These are phyloP conservation scores for Macrocentrus cingulum DNA, from an alignment of 1,140 invertebrate genomes.

Conservation along the genomic window DNA sequence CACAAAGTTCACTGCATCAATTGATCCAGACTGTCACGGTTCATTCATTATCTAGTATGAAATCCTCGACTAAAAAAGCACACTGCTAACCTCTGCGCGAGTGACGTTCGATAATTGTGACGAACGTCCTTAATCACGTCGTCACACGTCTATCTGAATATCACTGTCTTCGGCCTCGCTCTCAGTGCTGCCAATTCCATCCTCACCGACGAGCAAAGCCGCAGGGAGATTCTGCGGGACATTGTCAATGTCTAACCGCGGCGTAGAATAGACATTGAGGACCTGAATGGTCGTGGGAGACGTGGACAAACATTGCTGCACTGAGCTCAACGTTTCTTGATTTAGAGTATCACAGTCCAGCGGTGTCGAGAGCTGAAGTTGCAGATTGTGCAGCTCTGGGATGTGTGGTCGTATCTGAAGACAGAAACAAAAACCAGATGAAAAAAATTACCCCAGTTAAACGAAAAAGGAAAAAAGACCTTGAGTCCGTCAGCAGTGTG, in stretches of 20 bases:
- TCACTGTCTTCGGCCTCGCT: slow-evolving; percentile 58
- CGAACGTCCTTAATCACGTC: slow-evolving; percentile 37
- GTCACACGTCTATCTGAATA: slow-evolving; percentile 59
- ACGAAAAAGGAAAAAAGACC: slow-evolving; percentile 49
- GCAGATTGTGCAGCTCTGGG: slow-evolving; percentile 62
- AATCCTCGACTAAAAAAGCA: too few relatives aligned
- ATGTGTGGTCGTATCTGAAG: slow-evolving; percentile 67
- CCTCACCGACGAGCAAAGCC: slow-evolving; percentile 56
- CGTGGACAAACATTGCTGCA: slow-evolving; percentile 52
- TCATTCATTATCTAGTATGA: not conserved
- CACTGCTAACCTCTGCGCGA: not conserved
- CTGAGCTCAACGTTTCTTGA: slow-evolving; percentile 48
- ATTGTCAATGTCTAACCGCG: slow-evolving; percentile 54
- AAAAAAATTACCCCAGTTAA: not conserved
- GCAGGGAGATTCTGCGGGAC: slow-evolving; percentile 57
- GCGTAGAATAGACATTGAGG: slow-evolving; percentile 56
- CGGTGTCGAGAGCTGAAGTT: slow-evolving; percentile 51
- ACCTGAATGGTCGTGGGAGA: slow-evolving; percentile 58
- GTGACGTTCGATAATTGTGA: slow-evolving; percentile 7
- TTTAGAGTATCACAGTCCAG: slow-evolving; percentile 49
- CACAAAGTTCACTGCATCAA: not conserved
- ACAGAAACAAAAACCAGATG: slow-evolving; percentile 9
- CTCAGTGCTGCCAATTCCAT: slow-evolving; percentile 56
- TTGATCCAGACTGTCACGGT: too few relatives aligned
- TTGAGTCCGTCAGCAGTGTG: slow-evolving; percentile 78